phyloP scores from a whole-genome alignment of 2,888 invertebrate genomes.

The Alloplasta piceator region DNA sequence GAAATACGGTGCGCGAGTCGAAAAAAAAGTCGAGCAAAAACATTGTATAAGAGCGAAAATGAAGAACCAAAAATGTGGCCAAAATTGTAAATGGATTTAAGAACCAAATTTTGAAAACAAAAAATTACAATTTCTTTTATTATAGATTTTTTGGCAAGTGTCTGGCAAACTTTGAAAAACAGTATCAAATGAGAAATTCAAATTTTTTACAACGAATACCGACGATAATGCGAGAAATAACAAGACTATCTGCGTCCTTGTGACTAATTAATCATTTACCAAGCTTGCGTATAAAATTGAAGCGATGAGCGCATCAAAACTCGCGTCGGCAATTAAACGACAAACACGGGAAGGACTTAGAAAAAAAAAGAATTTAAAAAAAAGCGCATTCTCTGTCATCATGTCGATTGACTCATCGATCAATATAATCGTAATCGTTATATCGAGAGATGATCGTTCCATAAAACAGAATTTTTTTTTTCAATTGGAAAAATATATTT shows the following conservation, averaged over 20 bases:
- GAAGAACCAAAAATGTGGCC: background rate
- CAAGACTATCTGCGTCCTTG: background rate
- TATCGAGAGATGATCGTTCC: conserved; percentile 7
- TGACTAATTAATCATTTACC: background rate
- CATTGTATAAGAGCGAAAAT: background rate
- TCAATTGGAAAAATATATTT: no score
- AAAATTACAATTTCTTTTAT: no score
- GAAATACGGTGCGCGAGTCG: conserved; percentile 58
- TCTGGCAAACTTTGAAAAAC: conserved; percentile 7
- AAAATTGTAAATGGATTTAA: no score
- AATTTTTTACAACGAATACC: no score
- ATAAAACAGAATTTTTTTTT: no score
- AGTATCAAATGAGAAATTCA: background rate
- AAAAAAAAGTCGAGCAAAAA: no score
- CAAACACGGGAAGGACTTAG: conserved; percentile 10
- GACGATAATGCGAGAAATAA: background rate
- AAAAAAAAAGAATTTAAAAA: conserved; percentile 7
- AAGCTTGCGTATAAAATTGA: background rate
- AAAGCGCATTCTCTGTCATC: conserved; percentile 9
- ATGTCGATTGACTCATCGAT: conserved; percentile 29
- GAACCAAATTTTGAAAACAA: no score
- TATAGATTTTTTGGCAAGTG: no score
- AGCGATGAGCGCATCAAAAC: conserved; percentile 8
- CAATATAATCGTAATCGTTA: conserved; percentile 21
- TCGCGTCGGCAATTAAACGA: conserved; percentile 16